phyloP scores from a whole-genome alignment of 2,888 invertebrate species.

The Diarsia brunnea region DNA sequence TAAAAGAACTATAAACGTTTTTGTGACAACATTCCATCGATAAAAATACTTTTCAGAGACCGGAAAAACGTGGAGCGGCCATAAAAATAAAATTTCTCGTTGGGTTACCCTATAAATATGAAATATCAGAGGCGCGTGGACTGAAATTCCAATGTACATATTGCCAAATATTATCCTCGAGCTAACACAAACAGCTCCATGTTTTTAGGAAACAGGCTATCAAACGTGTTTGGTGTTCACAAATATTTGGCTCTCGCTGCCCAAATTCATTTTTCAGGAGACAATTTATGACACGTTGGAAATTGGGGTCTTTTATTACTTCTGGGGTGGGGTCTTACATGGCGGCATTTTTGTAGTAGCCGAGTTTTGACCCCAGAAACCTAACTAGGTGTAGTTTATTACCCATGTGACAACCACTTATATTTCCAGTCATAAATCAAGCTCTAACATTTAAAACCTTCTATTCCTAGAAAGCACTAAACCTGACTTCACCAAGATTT shows the following conservation, averaged over 20 bases:
- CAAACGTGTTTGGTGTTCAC: slow-evolving; percentile 35
- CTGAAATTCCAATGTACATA: slow-evolving; percentile 43
- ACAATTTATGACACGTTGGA: background rate
- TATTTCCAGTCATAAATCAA: slow-evolving; percentile 43
- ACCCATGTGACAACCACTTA: slow-evolving; percentile 36
- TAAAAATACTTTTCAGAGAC: slow-evolving; percentile 7
- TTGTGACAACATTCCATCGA: background rate
- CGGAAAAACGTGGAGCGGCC: background rate
- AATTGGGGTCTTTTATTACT: background rate
- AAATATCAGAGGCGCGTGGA: slow-evolving; percentile 26
- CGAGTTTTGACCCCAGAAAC: background rate
- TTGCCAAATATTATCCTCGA: slow-evolving; percentile 51
- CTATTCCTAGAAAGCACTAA: slow-evolving; percentile 45
- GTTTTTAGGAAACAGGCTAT: slow-evolving; percentile 33
- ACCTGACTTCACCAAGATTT: slow-evolving; percentile 29
- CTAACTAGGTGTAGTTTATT: slow-evolving; percentile 19
- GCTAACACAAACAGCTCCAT: slow-evolving; percentile 31
- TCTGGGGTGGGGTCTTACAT: background rate
- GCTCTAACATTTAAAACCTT: slow-evolving; percentile 32
- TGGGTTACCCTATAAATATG: slow-evolving; percentile 5
- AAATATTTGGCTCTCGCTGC: slow-evolving; percentile 32
- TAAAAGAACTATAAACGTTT: background rate
- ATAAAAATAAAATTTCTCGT: slow-evolving; percentile 3
- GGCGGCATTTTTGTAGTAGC: background rate
- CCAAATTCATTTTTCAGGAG: background rate